Evolutionary conservation across 1,140 invertebrate genomes (phyloP), one percentile per base, ranked within the genome.

Genomic region (Bombus difficillimus): DNA sequence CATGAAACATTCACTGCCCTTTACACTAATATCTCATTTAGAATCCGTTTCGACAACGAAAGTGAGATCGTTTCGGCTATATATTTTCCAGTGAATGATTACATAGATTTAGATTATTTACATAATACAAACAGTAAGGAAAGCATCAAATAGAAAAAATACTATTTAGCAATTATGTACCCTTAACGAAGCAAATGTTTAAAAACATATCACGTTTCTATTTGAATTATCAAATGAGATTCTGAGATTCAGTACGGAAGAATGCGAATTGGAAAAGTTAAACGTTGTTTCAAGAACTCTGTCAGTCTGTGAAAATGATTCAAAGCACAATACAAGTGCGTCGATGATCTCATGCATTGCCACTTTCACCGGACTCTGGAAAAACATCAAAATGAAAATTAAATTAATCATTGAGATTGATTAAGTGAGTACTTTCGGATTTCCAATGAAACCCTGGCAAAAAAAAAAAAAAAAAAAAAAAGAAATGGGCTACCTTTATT

Each of bases 351-450:
- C 41, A 68, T 79, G 78, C 66, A 53, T 69, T 71, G 3, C 78
- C n/a, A 37, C 66, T 69, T 80, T 80, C 66, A 80, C 78, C 22
- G 34, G 34, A 34, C 43, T 57, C n/a, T 80, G 25, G 25, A 47
- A 71, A 39, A 57, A 25, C 68, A 57, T 80, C 15, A 53, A 53
- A 80, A 15, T 9, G n/a, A n/a, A 15, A 43, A 53, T 69, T 34
- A 28, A 80, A 68, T 80, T 80, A 80, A 80, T 80, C 32, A 41
- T 69, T n/a, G 64, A 53, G 47, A 53, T 53, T 53, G 47, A 18
- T 69, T 66, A 69, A 80, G 3, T 22, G 32, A 25, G 32, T 53
- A 53, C 47, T 53, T 6, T 53, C 47, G 47, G 47, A 1, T 53
- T 53, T 53, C 47, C 47, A 53, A 53, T 8, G 47, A 53, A 53